phyloP scores from a whole-genome alignment of 2,888 invertebrate genomes.

The Amblyteles armatorius region DNA sequence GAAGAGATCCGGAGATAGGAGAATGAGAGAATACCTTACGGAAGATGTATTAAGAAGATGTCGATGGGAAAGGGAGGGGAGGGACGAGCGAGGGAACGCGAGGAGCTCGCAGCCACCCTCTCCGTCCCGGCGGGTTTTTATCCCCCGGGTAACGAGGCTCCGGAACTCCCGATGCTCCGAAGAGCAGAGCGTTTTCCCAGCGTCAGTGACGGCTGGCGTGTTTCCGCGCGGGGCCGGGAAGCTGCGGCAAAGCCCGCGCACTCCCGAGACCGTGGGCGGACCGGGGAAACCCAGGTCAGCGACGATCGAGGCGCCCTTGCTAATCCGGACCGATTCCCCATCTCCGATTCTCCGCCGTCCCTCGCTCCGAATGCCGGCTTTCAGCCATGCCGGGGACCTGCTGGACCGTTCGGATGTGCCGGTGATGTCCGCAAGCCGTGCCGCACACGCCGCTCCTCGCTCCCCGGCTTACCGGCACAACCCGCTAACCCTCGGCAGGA shows the following conservation, averaged over 20 bases:
- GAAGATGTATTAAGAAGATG: constrained; percentile 47
- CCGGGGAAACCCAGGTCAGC: constrained; percentile 66
- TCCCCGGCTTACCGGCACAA: constrained; percentile 1
- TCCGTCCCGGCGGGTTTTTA: constrained; percentile 62
- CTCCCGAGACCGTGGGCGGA: constrained; percentile 45
- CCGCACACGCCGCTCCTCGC: constrained; percentile 5
- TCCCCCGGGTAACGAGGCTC: constrained; percentile 65
- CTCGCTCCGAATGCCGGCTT: constrained; percentile 62
- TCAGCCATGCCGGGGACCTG: constrained; percentile 33
- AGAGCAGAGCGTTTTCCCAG: constrained; percentile 53
- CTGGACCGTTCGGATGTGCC: not conserved
- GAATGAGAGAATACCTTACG: constrained; percentile 2
- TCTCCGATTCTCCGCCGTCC: constrained; percentile 37
- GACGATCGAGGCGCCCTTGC: constrained; percentile 62
- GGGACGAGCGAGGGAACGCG: constrained; percentile 20
- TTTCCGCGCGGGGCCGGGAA: constrained; percentile 27
- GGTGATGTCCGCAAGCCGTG: constrained; percentile 8
- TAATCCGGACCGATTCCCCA: constrained; percentile 63
- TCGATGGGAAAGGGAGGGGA: constrained; percentile 3
- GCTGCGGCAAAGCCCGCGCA: constrained; percentile 10
- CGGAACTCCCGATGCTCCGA: constrained; percentile 62
- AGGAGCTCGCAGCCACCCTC: constrained; percentile 52
- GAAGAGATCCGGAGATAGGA: constrained; percentile 19
- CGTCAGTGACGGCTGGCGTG: constrained; percentile 33
- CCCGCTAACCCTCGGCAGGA: constrained; percentile 54